Percentiles rank a stretch among this genome's conserved stretches.
Evolutionary conservation across 2,888 invertebrate species (phyloP).

Genomic region (Eilema griseolum): DNA sequence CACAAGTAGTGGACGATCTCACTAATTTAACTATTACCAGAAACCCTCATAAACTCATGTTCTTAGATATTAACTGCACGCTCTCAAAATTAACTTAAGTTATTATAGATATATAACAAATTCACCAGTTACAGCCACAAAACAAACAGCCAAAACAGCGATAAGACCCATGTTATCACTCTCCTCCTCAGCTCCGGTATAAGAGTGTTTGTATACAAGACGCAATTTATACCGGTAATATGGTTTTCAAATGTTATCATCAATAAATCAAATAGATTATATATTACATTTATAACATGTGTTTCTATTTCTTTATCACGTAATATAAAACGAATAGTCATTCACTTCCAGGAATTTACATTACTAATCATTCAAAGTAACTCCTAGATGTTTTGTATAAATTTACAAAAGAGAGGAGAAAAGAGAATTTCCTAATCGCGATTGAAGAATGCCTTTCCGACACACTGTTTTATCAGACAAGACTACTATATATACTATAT

Average conservation of each 20-base stretch:
- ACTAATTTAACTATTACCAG: not conserved
- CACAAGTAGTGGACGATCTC: too few relatives aligned
- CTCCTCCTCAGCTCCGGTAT: not conserved
- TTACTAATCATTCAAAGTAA: not conserved
- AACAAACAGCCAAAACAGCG: slow-evolving; percentile 22
- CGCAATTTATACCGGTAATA: slow-evolving; percentile 13
- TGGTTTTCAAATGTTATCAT: slow-evolving; percentile 5
- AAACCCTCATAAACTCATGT: not conserved
- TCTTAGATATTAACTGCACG: not conserved
- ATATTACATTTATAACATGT: not conserved
- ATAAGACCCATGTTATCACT: slow-evolving; percentile 29
- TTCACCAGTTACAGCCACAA: slow-evolving; percentile 39
- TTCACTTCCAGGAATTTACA: not conserved
- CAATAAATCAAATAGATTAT: slow-evolving; percentile 5
- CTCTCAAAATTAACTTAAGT: not conserved
- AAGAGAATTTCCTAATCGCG: too few relatives aligned
- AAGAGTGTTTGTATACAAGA: not conserved
- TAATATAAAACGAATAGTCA: not conserved
- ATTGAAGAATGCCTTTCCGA: not conserved
- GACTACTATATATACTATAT: too few relatives aligned
- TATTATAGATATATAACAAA: not conserved
- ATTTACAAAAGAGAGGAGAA: not conserved
- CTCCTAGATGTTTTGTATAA: not conserved
- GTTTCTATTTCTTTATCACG: not conserved
- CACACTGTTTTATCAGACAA: too few relatives aligned